Evolutionary conservation across 2,888 invertebrate genomes (phyloP).

Genomic region (Philonicus albiceps): DNA sequence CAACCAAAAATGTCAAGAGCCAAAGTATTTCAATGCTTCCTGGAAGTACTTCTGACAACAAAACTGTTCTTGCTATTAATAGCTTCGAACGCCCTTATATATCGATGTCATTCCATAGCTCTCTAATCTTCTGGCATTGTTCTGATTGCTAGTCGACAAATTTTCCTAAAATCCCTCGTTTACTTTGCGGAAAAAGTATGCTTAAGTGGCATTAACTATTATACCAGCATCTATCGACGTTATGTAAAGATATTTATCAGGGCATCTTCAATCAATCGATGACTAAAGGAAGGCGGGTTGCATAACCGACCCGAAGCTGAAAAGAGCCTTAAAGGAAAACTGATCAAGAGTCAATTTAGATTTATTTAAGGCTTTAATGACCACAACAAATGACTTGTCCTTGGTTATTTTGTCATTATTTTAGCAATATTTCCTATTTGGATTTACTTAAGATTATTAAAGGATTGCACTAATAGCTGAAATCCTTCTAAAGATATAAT

Average conservation of each 20-base stretch:
- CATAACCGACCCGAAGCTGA: neutral
- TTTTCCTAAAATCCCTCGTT: neutral
- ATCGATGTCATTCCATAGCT: neutral
- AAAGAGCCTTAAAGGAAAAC: neutral
- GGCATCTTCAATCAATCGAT: neutral
- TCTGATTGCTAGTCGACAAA: neutral
- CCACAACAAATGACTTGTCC: neutral
- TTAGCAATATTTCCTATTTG: neutral
- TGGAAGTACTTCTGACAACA: neutral
- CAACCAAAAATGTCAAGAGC: neutral
- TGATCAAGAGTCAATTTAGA: neutral
- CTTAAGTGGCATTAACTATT: slow-evolving; percentile 17
- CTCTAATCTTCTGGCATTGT: neutral
- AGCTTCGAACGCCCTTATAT: neutral
- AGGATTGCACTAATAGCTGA: neutral
- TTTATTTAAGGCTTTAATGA: neutral
- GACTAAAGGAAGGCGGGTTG: neutral
- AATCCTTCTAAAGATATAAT: neutral
- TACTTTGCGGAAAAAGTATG: neutral
- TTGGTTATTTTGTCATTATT: neutral
- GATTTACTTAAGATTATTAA: neutral
- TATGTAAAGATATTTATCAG: slow-evolving; percentile 14
- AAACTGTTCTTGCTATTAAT: neutral
- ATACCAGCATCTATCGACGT: slow-evolving; percentile 8
- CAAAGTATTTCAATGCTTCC: neutral